These are phyloP conservation scores for Ornithorhynchus anatinus DNA, from an alignment of 2,113 vertebrate species.

Conservation along the genomic window DNA sequence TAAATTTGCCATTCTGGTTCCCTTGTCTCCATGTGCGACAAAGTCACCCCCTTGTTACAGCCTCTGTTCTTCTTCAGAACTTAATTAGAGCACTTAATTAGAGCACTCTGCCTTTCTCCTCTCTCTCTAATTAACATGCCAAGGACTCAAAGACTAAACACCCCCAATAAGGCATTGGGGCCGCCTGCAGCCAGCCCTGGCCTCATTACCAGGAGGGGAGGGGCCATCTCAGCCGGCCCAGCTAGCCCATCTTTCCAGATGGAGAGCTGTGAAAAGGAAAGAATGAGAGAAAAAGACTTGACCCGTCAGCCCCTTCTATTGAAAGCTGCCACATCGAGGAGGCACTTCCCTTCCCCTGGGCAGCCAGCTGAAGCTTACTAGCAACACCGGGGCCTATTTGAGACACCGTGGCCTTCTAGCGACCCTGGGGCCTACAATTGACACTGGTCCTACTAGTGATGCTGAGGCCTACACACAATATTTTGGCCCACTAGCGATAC, in stretches of 20 bases:
- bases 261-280: conserved; percentile 71
- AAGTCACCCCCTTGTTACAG: conserved; percentile 80
- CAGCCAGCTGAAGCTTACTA: not conserved
- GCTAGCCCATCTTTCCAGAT: conserved; percentile 63
- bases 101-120: conserved; percentile 76
- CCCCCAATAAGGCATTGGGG: conserved; percentile 73
- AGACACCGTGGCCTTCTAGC: not conserved
- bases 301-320: conserved; percentile 65
- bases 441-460: no score
- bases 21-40: conserved; percentile 53
- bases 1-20: not conserved
- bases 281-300: conserved; percentile 67
- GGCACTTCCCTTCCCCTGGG: conserved; percentile 4
- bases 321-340: no score
- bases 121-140: conserved; percentile 84
- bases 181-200: conserved; percentile 70
- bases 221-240: conserved; percentile 51
- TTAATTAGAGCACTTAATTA: conserved; percentile 84
- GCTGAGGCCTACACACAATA: no score
- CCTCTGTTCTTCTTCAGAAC: conserved; percentile 64
- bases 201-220: conserved; percentile 73
- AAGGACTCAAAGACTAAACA: conserved; percentile 69
- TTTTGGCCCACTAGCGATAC: no score
- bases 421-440: no score
- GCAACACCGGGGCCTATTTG: not conserved